Percentiles rank a stretch among this genome's conserved stretches.
Conservation (phyloP, 2,888 invertebrate genomes). For the Limnephilus auricula region DNA sequence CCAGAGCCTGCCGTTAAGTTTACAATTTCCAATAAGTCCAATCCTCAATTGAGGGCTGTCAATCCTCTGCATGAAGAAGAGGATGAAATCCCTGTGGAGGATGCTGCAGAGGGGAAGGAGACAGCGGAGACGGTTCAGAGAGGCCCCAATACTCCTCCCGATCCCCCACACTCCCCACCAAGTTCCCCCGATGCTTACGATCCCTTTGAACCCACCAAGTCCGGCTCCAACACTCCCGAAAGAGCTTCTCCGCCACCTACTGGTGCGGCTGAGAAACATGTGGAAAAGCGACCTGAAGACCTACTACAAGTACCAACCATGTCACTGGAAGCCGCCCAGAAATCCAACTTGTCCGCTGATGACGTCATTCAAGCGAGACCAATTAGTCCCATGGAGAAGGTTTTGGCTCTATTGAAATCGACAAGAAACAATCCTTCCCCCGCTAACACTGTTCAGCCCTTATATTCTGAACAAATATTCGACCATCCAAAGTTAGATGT, state of each 20-base stretch:
- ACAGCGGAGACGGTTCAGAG: slow-evolving; percentile 73
- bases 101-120: slow-evolving; percentile 67
- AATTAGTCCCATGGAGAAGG: slow-evolving; percentile 79
- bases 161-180: slow-evolving; percentile 82
- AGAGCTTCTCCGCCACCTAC: slow-evolving; percentile 68
- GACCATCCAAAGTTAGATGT: slow-evolving; percentile 66
- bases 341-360: slow-evolving; percentile 75
- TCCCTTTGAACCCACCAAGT: slow-evolving; percentile 94
- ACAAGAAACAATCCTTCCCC: slow-evolving; percentile 74
- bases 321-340: slow-evolving; percentile 76
- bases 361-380: slow-evolving; percentile 75
- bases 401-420: slow-evolving; percentile 78
- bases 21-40: slow-evolving; percentile 76
- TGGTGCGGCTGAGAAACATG: slow-evolving; percentile 61
- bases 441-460: slow-evolving; percentile 66
- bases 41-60: slow-evolving; percentile 77
- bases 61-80: slow-evolving; percentile 83
- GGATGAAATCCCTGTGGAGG: slow-evolving; percentile 68
- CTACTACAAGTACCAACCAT: slow-evolving; percentile 69
- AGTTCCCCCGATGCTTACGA: slow-evolving; percentile 91
- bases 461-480: slow-evolving; percentile 67
- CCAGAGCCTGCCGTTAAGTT: slow-evolving; percentile 86
- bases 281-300: slow-evolving; percentile 60
- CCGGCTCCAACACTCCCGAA: slow-evolving; percentile 82
- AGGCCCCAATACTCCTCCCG: slow-evolving; percentile 86